These are phyloP conservation scores for Hyaena hyaena DNA, from an alignment of 2,113 vertebrate genomes.

Conservation along the genomic window DNA sequence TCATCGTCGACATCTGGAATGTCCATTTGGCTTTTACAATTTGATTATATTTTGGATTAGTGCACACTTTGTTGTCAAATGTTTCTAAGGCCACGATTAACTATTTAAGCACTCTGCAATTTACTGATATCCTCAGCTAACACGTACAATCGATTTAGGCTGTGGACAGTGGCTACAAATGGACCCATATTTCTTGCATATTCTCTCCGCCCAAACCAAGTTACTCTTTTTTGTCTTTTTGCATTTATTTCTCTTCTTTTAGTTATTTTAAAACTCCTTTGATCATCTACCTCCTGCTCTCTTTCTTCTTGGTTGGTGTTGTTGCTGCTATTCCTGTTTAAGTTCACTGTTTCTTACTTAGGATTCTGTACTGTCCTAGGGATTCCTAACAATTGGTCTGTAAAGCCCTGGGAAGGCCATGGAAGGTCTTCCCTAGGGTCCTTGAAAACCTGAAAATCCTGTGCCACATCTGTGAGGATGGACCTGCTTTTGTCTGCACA, in stretches of 20 bases:
- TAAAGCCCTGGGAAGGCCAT: background rate
- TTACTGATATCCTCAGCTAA: background rate
- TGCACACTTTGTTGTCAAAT: conserved; percentile 33
- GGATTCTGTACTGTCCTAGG: background rate
- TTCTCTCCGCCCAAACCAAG: background rate
- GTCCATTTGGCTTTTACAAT: conserved; percentile 48
- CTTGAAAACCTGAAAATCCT: background rate
- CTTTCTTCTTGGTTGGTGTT: background rate
- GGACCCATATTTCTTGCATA: background rate
- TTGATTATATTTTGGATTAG: conserved; percentile 64
- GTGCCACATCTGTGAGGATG: background rate
- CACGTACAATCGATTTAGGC: background rate
- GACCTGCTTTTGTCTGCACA: background rate
- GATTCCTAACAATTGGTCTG: background rate
- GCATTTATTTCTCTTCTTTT: background rate
- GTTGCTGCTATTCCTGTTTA: background rate
- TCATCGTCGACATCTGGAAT: conserved; percentile 70
- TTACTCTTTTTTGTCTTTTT: background rate
- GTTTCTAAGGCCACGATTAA: conserved; percentile 48
- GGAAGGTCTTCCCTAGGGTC: background rate
- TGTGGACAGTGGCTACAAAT: background rate
- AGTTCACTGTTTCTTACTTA: background rate
- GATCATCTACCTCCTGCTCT: background rate
- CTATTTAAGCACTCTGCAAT: conserved; percentile 57
- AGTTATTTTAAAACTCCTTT: background rate